Percentiles rank a stretch among this genome's conserved stretches.
Conservation (phyloP, 2,797 vertebrate species). For the Pseudocheirus occidentalis region DNA sequence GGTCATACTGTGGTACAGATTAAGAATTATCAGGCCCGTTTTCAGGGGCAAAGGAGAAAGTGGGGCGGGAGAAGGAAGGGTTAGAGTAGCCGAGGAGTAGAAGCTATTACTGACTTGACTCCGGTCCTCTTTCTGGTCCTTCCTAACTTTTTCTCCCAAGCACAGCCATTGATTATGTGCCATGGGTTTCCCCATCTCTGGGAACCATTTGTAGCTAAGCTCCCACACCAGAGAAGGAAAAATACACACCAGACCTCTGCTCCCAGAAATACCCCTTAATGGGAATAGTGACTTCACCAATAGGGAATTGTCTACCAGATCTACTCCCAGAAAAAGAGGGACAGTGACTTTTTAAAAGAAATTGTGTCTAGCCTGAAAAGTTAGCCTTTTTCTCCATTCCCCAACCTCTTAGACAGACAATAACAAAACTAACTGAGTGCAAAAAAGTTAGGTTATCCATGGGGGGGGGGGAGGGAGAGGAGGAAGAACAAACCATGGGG, state of each 20-base stretch:
- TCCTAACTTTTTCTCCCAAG: neutral
- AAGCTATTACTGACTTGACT: neutral
- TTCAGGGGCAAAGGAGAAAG: neutral
- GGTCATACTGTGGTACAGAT: neutral
- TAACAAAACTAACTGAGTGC: conserved; percentile 69
- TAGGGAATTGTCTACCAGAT: neutral
- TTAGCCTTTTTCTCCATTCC: neutral
- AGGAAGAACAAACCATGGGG: conserved; percentile 66
- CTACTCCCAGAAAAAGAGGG: neutral
- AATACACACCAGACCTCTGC: neutral
- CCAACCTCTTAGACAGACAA: conserved; percentile 46
- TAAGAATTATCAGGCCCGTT: neutral
- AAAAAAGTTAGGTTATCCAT: conserved; percentile 72
- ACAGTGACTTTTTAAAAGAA: neutral
- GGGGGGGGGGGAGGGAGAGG: conserved; percentile 30
- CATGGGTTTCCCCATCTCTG: neutral
- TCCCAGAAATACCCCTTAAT: neutral
- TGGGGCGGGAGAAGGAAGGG: neutral
- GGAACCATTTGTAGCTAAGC: neutral
- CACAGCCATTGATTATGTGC: neutral
- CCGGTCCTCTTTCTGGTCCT: neutral
- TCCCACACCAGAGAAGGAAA: neutral
- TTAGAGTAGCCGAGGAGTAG: neutral
- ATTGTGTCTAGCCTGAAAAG: neutral
- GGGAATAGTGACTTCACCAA: neutral